Evolutionary conservation across 2,113 vertebrate genomes (phyloP), one percentile per base, ranked within the genome.

Genomic region (Trichechus manatus): DNA sequence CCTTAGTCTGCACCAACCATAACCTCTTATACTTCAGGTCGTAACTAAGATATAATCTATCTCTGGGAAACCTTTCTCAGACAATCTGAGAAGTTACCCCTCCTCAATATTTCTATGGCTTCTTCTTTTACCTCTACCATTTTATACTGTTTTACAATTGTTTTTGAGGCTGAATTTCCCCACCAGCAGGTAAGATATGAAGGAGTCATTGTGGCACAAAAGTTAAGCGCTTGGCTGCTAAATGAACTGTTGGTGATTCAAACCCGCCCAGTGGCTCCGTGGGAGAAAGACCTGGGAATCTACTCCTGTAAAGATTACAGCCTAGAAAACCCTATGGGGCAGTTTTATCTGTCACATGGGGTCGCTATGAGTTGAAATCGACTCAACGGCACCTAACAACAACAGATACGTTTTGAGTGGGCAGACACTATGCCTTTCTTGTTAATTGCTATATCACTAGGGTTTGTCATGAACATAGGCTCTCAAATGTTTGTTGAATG

Each of bases 101-200:
- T 50, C 9, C 6, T 31, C 27, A 7, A 6, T 6, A 1, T 3
- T 33, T 14, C 27, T 22, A 1, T 0, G 2, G 33, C 6, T 7
- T 11, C 11, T 9, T 6, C 2, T 5, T 31, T 68, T 27, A 13
- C 1, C 13, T 3, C 15, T 19, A 1, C 42, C 6, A 29, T 47
- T 42, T 75, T 42, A 29, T 25, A 27, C 11, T 33, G 20, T 42
- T n/a, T 5, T 39, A 29, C 2, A 14, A 0, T 25, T 50, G 8
- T 36, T 88, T 59, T n/a, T 20, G 33, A 6, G 33, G 5, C 44
- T 33, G 47, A 0, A 10, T 53, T 87, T 86, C 64, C 47, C 25
- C 6, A 8, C 9, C 59, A 47, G 10, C 47, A 47, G 47, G 47
- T 47, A 47, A 47, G 47, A 9, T 47, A 7, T 47, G 47, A 47